These are phyloP conservation scores for Micrasema longulum DNA, from an alignment of 1,140 invertebrate species.

Conservation along the genomic window DNA sequence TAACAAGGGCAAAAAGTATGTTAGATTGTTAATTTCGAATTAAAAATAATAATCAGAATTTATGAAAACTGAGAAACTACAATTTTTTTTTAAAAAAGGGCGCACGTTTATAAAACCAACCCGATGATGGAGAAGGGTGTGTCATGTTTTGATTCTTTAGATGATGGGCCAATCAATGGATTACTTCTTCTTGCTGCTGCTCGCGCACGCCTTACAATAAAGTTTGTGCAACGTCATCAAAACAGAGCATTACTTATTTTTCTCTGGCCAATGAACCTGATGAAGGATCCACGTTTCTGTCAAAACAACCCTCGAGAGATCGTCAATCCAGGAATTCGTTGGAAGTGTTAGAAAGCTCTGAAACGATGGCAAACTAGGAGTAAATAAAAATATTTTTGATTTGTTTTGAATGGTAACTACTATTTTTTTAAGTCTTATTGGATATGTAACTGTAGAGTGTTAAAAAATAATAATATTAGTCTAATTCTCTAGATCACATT, in stretches of 20 bases:
- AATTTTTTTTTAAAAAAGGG: background rate
- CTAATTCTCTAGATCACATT: no score
- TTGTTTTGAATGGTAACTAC: background rate
- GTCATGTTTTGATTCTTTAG: background rate
- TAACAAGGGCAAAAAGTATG: background rate
- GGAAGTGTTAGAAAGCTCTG: background rate
- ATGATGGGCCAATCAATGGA: constrained; percentile 50
- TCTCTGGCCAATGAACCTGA: constrained; percentile 42
- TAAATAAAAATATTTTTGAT: background rate
- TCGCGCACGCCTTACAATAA: constrained; percentile 41
- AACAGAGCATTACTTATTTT: constrained; percentile 50
- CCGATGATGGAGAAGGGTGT: constrained; percentile 9
- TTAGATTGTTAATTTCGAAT: background rate
- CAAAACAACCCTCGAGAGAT: constrained; percentile 24
- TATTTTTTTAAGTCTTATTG: background rate
- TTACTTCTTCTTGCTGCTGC: constrained; percentile 31
- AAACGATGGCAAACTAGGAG: background rate
- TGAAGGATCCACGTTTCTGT: constrained; percentile 16
- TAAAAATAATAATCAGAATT: background rate
- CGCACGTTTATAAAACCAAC: background rate
- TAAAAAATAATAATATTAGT: background rate
- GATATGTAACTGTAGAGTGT: background rate
- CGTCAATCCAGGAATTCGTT: background rate
- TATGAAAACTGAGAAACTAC: background rate
- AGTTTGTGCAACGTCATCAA: constrained; percentile 51